Percentiles rank a stretch among this genome's conserved stretches.
Evolutionary conservation across 2,113 vertebrate species (phyloP).

Genomic region (Neoarius graeffei): DNA sequence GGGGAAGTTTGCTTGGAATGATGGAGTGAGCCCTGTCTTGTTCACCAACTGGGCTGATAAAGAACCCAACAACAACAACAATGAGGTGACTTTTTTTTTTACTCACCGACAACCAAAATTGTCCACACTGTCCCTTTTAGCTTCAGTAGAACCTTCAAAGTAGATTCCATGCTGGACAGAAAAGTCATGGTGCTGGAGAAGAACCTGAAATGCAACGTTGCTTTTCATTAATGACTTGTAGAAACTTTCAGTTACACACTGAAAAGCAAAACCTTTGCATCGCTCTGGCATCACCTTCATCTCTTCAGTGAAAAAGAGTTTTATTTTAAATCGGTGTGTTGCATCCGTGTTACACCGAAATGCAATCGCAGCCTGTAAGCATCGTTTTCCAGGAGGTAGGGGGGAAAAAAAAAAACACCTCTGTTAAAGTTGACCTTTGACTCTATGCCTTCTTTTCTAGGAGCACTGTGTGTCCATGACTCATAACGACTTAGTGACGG

Average conservation of each 20-base stretch:
- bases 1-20: slow-evolving; percentile 73
- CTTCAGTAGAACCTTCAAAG: too few species aligned
- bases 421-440: slow-evolving; percentile 17
- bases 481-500: slow-evolving; percentile 60
- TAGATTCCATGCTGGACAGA: neutral
- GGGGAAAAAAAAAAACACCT: neutral
- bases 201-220: neutral
- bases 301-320: neutral
- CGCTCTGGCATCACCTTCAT: neutral
- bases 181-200: neutral
- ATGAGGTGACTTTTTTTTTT: slow-evolving; percentile 52
- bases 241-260: neutral
- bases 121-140: too few species aligned
- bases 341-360: neutral
- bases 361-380: neutral
- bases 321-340: neutral
- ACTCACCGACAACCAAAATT: neutral
- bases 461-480: slow-evolving; percentile 71
- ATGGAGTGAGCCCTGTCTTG: slow-evolving; percentile 70
- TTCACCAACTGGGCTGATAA: slow-evolving; percentile 76
- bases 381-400: neutral
- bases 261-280: neutral
- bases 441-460: slow-evolving; percentile 50
- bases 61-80: slow-evolving; percentile 73
- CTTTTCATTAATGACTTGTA: neutral